Conservation (phyloP, 1,140 invertebrate genomes). For the Zelostemma sp. region DNA sequence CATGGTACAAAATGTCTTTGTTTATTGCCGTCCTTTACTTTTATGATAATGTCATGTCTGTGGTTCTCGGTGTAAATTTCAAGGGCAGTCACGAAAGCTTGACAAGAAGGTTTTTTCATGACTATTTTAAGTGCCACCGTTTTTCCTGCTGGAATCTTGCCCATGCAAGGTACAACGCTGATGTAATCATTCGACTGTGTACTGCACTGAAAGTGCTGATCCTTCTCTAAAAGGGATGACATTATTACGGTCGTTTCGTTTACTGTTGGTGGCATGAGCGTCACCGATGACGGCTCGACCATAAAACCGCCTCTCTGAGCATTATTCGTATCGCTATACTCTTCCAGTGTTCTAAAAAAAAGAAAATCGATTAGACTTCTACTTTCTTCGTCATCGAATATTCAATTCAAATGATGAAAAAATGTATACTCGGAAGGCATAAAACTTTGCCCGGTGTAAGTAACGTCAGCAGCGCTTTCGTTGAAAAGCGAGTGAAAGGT, state of each 20-base stretch:
- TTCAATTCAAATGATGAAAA: too few species aligned
- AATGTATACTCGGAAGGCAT: constrained; percentile 52
- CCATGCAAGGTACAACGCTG: constrained; percentile 50
- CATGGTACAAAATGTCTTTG: not conserved
- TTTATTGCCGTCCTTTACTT: constrained; percentile 25
- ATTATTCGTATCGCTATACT: not conserved
- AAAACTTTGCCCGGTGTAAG: constrained; percentile 56
- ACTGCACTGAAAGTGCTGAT: constrained; percentile 31
- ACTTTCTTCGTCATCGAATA: too few species aligned
- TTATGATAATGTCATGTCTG: constrained; percentile 50
- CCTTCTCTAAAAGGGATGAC: not conserved
- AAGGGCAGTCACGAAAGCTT: constrained; percentile 42
- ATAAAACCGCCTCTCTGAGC: constrained; percentile 35
- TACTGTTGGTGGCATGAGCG: constrained; percentile 37
- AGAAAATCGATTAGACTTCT: too few species aligned
- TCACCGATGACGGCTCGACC: constrained; percentile 37
- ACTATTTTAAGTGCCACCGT: constrained; percentile 47
- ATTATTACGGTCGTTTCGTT: constrained; percentile 51
- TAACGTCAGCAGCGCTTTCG: constrained; percentile 54
- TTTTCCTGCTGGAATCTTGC: constrained; percentile 53
- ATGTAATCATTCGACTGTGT: constrained; percentile 50
- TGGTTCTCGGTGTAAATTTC: constrained; percentile 54
- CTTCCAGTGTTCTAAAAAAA: constrained; percentile 6
- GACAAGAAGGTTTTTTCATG: constrained; percentile 47
- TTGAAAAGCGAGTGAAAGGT: constrained; percentile 64